These are phyloP conservation scores for Eurypyga helias DNA, from an alignment of 2,113 vertebrate species.

Conservation along the genomic window DNA sequence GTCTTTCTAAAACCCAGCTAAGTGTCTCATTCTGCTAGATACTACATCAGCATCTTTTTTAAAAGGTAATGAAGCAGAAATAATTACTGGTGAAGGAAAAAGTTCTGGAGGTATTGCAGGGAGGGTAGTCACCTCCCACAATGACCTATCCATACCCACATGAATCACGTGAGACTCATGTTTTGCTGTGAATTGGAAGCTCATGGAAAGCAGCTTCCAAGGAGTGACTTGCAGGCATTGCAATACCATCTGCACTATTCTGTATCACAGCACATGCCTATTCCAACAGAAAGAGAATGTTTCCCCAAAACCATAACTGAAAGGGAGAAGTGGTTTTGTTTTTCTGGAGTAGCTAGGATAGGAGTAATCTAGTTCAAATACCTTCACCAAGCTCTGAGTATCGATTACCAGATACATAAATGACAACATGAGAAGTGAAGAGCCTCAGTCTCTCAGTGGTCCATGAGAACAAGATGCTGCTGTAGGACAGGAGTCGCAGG, in stretches of 20 bases:
- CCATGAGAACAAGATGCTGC: not conserved
- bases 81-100: not conserved
- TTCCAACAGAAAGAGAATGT: not conserved
- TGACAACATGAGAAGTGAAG: not conserved
- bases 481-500: not conserved
- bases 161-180: fast-evolving
- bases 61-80: not conserved
- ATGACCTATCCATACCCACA: not conserved
- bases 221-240: not conserved
- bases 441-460: not conserved
- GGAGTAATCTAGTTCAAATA: not conserved
- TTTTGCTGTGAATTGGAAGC: not conserved
- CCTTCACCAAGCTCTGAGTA: not conserved
- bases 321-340: not conserved
- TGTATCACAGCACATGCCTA: fast-evolving
- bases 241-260: not conserved
- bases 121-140: not conserved
- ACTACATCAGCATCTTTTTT: not conserved
- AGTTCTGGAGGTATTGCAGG: not conserved
- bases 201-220: not conserved
- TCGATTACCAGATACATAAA: not conserved
- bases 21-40: not conserved
- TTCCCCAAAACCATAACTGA: not conserved
- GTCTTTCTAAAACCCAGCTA: not conserved
- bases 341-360: not conserved